Evolutionary conservation across 2,113 vertebrate genomes (phyloP).

Genomic region (Cephalopterus ornatus): DNA sequence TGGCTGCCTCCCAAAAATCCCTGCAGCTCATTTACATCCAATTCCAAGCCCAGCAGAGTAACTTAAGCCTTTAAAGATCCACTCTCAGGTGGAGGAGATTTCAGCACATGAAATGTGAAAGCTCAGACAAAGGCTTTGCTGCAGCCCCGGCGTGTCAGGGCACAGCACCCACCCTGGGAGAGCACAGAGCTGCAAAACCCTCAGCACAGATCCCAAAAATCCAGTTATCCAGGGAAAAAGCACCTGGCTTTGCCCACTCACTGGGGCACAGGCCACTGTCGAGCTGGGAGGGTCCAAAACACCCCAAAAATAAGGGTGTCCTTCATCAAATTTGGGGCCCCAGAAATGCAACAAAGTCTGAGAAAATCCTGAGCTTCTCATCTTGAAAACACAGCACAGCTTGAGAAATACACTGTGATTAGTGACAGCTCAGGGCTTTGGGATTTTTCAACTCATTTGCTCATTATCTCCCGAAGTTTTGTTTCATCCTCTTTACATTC

Average conservation of each 20-base stretch:
- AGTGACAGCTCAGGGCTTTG: background rate
- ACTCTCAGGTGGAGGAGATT: background rate
- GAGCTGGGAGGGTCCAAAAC: background rate
- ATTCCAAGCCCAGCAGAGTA: background rate
- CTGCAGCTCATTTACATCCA: background rate
- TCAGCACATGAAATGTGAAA: background rate
- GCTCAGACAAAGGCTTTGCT: background rate
- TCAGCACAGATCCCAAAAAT: background rate
- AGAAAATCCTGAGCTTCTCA: background rate
- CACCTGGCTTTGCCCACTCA: background rate
- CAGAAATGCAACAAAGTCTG: background rate
- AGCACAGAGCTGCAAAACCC: background rate
- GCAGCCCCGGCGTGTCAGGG: background rate
- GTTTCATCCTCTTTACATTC: background rate
- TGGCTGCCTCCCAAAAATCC: background rate
- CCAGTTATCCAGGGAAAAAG: background rate
- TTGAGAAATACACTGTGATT: background rate
- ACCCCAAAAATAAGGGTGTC: accelerated
- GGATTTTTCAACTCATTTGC: background rate
- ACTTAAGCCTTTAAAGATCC: background rate
- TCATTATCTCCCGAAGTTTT: background rate
- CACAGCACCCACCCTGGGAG: background rate
- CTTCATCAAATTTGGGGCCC: background rate
- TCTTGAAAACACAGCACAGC: background rate
- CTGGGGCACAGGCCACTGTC: background rate